Base-by-base conservation (phyloP, 1,140 invertebrate species). In the Drosophila repletoides region DNA sequence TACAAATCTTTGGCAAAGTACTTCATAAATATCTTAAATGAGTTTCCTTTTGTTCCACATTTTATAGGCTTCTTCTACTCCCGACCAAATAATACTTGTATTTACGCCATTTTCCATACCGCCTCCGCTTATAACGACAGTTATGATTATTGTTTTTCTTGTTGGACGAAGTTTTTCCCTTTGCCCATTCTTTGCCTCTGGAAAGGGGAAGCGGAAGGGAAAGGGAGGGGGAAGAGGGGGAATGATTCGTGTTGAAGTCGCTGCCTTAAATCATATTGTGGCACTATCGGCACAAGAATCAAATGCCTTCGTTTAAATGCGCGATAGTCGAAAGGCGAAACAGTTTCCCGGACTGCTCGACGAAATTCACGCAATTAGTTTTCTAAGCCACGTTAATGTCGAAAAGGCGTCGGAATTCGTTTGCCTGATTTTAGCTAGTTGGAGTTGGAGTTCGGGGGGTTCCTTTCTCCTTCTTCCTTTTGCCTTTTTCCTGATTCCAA, bases 291-390 rank as follows among this genome's bases (percentile, higher is more conserved):
- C 63, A 86, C 80, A 75, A 84, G 59, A 86, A 84, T 84, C 80
- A 84, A 84, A 84, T 84, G 80, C 80, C 80, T 84, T 84, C 80
- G 80, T 84, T 84, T 84, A 84, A 86, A 84, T 77, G 81, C 70
- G 80, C 80, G 80, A 84, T 84, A 84, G 70, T n/a, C 71, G 48
- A 43, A 74, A 66, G 70, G 65, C 55, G 70, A 68, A 55, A 59
- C 52, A 52, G 49, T 60, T 61, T 46, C 49, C 74, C 53, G 48
- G 34, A 63, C 51, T 58, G 53, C 41, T 56, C 59, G 40, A 31
- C 48, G 59, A 81, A 81, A 76, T 81, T 81, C 72, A 81, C 76
- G 76, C 76, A 81, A 81, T 84, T 84, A 83, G 73, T 81, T 81
- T 41, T 5, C 6, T 7, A 2, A 5, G 33, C 3, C 15, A 66